Evolutionary conservation across 1,140 invertebrate species (phyloP), one percentile per base, ranked within the genome.

Genomic region (Anagrus nilaparvatae): DNA sequence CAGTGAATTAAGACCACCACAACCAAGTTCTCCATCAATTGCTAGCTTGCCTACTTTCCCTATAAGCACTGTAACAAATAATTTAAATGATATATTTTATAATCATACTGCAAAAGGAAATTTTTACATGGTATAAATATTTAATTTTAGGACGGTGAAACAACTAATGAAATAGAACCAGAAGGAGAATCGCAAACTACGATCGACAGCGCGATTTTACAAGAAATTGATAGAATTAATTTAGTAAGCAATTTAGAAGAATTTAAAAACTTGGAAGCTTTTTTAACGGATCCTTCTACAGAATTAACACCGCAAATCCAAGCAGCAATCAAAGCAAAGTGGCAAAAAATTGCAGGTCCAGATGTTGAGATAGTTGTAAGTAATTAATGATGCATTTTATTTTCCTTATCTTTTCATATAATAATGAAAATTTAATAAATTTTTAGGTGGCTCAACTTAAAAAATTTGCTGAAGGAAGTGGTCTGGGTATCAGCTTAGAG

Each of bases 401-500:
- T 10, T 7, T 23, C n/a, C 18, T 21, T 3, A 13, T 14, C n/a
- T 21, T 23, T 24, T 23, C 21, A 21, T 5, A 17, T 37, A n/a
- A n/a, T n/a, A n/a, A n/a, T n/a, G n/a, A n/a, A n/a, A n/a, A n/a
- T n/a, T n/a, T n/a, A 13, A 4, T 19, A 7, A 16, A 41, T 13
- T 36, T 21, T 13, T 44, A 80, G 77, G 76, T 94, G 41, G 89
- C 87, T 1, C 81, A 87, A 55, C 69, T 86, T 53, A 85, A 77
- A 58, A 96, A 88, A 71, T 90, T 80, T 63, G 82, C 78, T 45
- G 87, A 82, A 65, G 84, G 76, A 52, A 87, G 91, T 45, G 93
- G 93, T 13, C 73, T 98, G 18, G 94, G 94, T 7, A 97, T 98
- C 46, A 93, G 89, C 42, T 70, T 97, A 35, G 94, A 98, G 64